Base-by-base conservation (phyloP, 2,113 vertebrate species). In the Amblyopsis rosae region DNA sequence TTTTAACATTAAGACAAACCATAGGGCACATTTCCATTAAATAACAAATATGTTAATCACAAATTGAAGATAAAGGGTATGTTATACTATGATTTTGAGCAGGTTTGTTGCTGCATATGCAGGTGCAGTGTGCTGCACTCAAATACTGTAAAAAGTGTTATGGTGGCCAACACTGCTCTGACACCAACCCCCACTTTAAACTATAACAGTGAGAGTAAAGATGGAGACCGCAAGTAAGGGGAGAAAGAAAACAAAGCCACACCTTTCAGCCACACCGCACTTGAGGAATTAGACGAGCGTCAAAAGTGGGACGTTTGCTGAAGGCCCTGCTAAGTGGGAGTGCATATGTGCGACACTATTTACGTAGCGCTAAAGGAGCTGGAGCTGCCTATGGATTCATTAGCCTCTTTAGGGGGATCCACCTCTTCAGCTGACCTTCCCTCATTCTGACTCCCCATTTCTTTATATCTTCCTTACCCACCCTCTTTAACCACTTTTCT, bases 351-450 rank as follows among this genome's bases (percentile, higher is more conserved):
- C 85, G 87, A 83, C 84, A 88, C 83, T 88, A 85, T 90, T 89
- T 89, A 85, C 76, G 82, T 95, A 94, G 94, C 95, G 94, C 95
- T 93, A 93, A 93, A 94, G 94, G 92, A 92, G 92, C 94, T 3
- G 93, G 94, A 93, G 94, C 93, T 96, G 96, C 95, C 94, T 94
- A 95, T 96, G 95, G 96, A 97, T 96, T 99, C 95, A 97, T 97
- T 97, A 96, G 94, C 94, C 94, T 95, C 93, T 95, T 93, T 93
- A 70, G 47, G 90, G 89, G 90, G 93, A 92, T 92, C 63, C 86
- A 81, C 90, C 91, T 93, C 90, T 94, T 95, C 92, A 91, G 88
- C 91, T 89, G 93, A 89, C 91, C 88, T 92, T 93, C 94, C 86
- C 73, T 91, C 91, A 94, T 92, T 94, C 91, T 92, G 89, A 92